Conservation (phyloP, 2,888 invertebrate genomes). For the Lepeophtheirus nordmannii region DNA sequence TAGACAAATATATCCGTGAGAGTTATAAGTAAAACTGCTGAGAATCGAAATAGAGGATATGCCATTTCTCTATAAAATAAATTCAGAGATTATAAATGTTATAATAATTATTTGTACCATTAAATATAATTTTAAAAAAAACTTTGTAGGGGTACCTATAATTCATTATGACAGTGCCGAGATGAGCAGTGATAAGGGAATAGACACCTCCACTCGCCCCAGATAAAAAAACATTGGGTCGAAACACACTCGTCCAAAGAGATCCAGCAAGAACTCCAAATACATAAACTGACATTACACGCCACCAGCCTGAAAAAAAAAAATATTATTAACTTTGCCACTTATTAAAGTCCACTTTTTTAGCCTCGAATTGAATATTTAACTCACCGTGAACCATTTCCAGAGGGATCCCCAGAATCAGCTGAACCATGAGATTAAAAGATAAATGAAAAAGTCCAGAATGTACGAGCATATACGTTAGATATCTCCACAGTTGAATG, state of each 20-base stretch:
- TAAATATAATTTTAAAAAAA: neutral
- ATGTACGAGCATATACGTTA: slow-evolving; percentile 90
- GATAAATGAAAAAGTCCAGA: slow-evolving; percentile 71
- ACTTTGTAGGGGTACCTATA: slow-evolving; percentile 1
- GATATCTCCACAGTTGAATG: slow-evolving; percentile 74
- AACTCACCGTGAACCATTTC: slow-evolving; percentile 68
- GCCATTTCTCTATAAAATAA: slow-evolving; percentile 37
- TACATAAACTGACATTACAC: slow-evolving; percentile 63
- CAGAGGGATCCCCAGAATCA: slow-evolving; percentile 76
- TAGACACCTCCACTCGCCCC: slow-evolving; percentile 85
- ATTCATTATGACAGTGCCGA: slow-evolving; percentile 53
- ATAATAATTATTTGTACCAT: slow-evolving; percentile 27
- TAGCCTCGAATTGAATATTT: neutral
- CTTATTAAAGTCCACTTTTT: neutral
- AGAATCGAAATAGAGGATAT: slow-evolving; percentile 36
- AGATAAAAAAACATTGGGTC: slow-evolving; percentile 62
- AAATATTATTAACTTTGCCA: neutral
- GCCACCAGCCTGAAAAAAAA: slow-evolving; percentile 54
- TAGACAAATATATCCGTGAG: slow-evolving; percentile 38
- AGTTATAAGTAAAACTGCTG: slow-evolving; percentile 35
- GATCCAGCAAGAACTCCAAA: slow-evolving; percentile 59
- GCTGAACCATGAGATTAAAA: slow-evolving; percentile 76
- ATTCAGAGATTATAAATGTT: slow-evolving; percentile 29
- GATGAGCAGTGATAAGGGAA: slow-evolving; percentile 76
- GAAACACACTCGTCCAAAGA: slow-evolving; percentile 56